These are phyloP conservation scores for Drosophila maculinotata DNA, from an alignment of 2,888 invertebrate genomes.

Conservation along the genomic window DNA sequence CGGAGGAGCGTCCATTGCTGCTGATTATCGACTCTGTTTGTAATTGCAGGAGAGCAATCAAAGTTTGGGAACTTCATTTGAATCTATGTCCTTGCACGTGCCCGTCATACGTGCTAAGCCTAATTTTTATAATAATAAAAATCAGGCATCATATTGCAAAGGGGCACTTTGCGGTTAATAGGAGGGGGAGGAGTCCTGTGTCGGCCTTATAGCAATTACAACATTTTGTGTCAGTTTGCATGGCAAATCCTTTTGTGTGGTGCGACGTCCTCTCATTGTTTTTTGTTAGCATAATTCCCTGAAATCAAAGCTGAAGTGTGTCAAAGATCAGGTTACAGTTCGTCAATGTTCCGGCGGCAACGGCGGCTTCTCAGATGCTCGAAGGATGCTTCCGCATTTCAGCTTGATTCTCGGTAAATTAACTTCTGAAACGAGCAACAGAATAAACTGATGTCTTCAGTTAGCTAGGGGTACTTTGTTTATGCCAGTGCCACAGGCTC, in stretches of 20 bases:
- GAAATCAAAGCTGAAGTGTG: conserved; percentile 79
- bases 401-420: conserved; percentile 80
- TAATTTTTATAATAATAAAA: conserved; percentile 80
- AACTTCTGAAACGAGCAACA: conserved; percentile 63
- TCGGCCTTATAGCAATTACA: conserved; percentile 68
- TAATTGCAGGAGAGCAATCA: background rate
- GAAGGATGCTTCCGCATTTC: conserved; percentile 49
- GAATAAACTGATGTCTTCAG: conserved; percentile 27
- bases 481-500: conserved; percentile 14
- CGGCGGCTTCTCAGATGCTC: conserved; percentile 57
- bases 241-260: conserved; percentile 67
- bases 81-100: conserved; percentile 62
- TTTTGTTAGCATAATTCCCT: conserved; percentile 64
- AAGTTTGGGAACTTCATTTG: conserved; percentile 48
- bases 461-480: conserved; percentile 60
- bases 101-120: conserved; percentile 68
- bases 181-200: too few relatives aligned
- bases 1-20: conserved; percentile 1
- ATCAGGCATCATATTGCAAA: conserved; percentile 59
- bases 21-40: conserved; percentile 34
- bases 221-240: conserved; percentile 80
- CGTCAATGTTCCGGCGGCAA: background rate
- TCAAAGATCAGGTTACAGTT: conserved; percentile 73
- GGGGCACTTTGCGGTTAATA: conserved; percentile 62
- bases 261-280: conserved; percentile 39